These are phyloP conservation scores for Calyptommatus sinebrachiatus DNA, from an alignment of 2,113 vertebrate genomes.

Conservation along the genomic window DNA sequence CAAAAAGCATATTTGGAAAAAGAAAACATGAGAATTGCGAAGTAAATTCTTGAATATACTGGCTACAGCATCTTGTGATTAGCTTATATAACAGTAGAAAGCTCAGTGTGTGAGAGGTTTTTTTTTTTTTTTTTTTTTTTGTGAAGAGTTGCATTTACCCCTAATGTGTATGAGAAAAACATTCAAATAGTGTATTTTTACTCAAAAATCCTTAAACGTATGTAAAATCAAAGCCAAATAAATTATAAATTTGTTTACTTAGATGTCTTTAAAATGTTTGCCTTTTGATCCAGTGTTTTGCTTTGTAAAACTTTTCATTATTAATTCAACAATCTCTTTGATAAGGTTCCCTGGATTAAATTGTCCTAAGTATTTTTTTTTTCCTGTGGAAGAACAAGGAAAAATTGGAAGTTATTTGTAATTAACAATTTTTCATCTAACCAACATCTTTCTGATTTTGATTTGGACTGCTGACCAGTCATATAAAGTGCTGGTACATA, in stretches of 20 bases:
- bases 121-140: no score
- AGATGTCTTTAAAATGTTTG: slow-evolving; percentile 19
- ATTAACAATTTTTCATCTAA: slow-evolving; percentile 29
- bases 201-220: not conserved
- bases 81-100: not conserved
- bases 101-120: not conserved
- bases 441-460: slow-evolving; percentile 6
- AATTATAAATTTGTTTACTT: not conserved
- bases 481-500: not conserved
- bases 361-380: slow-evolving; percentile 5
- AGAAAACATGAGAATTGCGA: not conserved
- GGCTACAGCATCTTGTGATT: no score
- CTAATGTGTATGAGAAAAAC: not conserved
- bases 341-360: not conserved
- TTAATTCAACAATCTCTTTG: slow-evolving; percentile 18
- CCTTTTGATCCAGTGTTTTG: not conserved
- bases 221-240: not conserved
- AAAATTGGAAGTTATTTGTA: slow-evolving; percentile 18
- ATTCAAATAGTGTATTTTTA: not conserved
- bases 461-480: not conserved
- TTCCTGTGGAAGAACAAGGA: not conserved
- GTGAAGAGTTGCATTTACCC: not conserved
- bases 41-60: no score
- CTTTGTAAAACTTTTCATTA: slow-evolving; percentile 14
- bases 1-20: not conserved